Evolutionary conservation across 2,113 vertebrate species (phyloP).

Genomic region (Abramis brama): DNA sequence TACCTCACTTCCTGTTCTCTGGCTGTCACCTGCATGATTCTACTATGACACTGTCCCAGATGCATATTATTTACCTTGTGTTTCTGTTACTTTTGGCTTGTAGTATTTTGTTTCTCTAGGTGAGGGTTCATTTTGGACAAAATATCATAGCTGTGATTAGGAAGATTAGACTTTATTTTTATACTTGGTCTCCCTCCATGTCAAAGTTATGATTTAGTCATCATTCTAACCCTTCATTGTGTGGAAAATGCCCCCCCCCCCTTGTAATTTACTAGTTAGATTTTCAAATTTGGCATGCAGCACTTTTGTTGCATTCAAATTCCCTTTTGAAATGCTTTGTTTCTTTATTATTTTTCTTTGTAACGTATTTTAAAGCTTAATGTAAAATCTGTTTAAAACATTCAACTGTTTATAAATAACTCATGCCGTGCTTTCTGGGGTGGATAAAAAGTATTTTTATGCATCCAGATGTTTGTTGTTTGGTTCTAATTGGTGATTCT

Average conservation of each 20-base stretch:
- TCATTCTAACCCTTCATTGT: not conserved
- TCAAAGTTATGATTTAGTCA: not conserved
- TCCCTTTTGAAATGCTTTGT: not conserved
- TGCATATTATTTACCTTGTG: slow-evolving; percentile 72
- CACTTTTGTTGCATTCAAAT: not conserved
- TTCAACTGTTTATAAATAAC: not conserved
- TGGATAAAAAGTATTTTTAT: not conserved
- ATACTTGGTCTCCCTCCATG: not conserved
- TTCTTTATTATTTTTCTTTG: not conserved
- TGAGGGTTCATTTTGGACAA: not conserved
- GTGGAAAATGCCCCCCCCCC: not conserved
- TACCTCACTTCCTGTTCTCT: slow-evolving; percentile 71
- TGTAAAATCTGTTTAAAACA: not conserved
- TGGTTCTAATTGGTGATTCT: not conserved
- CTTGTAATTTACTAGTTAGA: not conserved
- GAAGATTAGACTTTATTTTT: not conserved
- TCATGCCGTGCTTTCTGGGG: not conserved
- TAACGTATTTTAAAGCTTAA: not conserved
- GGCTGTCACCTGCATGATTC: slow-evolving; percentile 81
- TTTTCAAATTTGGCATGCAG: not conserved
- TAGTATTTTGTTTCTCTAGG: slow-evolving; percentile 47
- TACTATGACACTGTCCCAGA: slow-evolving; percentile 75
- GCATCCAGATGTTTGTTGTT: not conserved
- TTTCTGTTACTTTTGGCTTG: slow-evolving; percentile 58
- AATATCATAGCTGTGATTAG: not conserved